Evolutionary conservation across 2,113 vertebrate species (phyloP), one percentile per base, ranked within the genome.

Genomic region (Centropus unirufus): DNA sequence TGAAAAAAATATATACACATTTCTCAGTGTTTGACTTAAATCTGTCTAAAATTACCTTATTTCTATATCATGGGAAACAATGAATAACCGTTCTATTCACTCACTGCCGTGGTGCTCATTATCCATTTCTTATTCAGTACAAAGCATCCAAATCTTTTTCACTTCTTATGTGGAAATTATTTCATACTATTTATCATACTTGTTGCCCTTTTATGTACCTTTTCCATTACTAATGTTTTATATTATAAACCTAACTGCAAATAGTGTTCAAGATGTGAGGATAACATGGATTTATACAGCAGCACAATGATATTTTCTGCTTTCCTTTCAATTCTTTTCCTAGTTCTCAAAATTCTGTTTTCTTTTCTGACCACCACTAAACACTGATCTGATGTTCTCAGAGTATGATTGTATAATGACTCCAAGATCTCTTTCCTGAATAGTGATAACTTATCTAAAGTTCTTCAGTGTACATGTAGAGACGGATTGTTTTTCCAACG

Each of bases 201-300:
- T 78, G 57, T 89, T 95, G 90, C 64, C 86, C 94, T 93, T 95
- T 94, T 90, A 92, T 63, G 29, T 85, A 88, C 75, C 46, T 95
- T 93, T 93, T 86, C 59, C 34, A 81, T 86, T 59, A 77, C 72
- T 94, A 93, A 83, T 93, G 81, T 79, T 96, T 90, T 92, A 86
- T 86, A 55, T 74, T 93, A 93, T 86, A 93, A 93, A 83, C 55
- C 90, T 72, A 94, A 83, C 29, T 74, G 52, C 36, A 94, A 92
- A 86, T 55, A 90, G 14, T n/a, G 21, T 86, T 90, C 68, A 86
- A 63, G 68, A 83, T 74, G 24, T 63, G 64, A 90, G 24, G 42
- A 90, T 20, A 93, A 59, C 70, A 85, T 39, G 40, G 58, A 68
- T 83, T 90, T 93, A 91, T 85, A 49, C 26, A 70, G 72, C 9